Conservation (phyloP, 2,797 vertebrate genomes). For the Cyprinella venusta region DNA sequence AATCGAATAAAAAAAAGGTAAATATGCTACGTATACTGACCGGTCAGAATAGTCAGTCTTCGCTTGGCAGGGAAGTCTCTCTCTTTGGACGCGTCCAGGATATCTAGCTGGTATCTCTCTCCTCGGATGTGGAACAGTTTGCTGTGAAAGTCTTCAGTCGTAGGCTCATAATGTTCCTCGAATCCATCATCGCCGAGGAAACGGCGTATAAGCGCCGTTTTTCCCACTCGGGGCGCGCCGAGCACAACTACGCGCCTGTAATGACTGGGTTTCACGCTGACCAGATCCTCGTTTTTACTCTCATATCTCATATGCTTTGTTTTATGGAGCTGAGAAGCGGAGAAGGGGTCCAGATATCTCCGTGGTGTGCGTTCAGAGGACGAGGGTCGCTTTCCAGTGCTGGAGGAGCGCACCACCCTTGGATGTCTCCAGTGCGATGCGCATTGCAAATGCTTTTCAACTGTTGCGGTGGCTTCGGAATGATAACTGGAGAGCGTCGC, state of each 20-base stretch:
- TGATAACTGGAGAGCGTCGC: slow-evolving; percentile 66
- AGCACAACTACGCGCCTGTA: slow-evolving; percentile 78
- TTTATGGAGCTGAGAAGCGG: slow-evolving; percentile 44
- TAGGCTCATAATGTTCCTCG: slow-evolving; percentile 75
- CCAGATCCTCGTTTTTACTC: slow-evolving; percentile 39
- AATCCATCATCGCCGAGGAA: slow-evolving; percentile 74
- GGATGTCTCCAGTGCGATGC: slow-evolving; percentile 67
- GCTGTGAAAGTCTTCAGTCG: slow-evolving; percentile 78
- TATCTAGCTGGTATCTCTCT: slow-evolving; percentile 75
- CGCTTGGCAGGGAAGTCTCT: slow-evolving; percentile 78
- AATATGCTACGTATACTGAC: slow-evolving; percentile 59
- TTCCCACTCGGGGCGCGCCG: slow-evolving; percentile 76
- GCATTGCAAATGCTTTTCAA: neutral
- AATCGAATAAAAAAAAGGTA: neutral
- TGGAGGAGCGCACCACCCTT: slow-evolving; percentile 63
- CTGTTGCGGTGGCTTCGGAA: slow-evolving; percentile 22
- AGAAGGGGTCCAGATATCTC: slow-evolving; percentile 64
- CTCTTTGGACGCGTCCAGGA: slow-evolving; percentile 77
- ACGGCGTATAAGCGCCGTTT: slow-evolving; percentile 73
- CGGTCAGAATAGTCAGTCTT: slow-evolving; percentile 79
- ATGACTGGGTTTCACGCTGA: slow-evolving; percentile 70
- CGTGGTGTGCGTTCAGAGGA: slow-evolving; percentile 62
- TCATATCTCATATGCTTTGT: slow-evolving; percentile 24
- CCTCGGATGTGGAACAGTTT: slow-evolving; percentile 79
- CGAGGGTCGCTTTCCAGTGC: slow-evolving; percentile 60